Evolutionary conservation across 2,797 vertebrate species (phyloP), one percentile per base, ranked within the genome.

Genomic region (Avahi laniger): DNA sequence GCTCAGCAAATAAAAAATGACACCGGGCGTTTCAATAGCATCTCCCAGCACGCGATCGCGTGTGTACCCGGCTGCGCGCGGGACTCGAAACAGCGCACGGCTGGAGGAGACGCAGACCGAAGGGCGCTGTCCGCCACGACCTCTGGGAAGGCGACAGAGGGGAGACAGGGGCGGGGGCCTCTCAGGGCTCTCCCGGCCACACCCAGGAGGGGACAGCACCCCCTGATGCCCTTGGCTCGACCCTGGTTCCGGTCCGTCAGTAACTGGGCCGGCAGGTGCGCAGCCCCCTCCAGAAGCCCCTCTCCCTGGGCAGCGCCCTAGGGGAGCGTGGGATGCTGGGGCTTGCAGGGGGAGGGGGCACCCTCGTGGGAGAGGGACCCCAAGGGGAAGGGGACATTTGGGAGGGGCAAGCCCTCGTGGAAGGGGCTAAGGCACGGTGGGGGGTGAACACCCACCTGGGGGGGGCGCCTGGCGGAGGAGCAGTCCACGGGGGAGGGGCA

Each of bases 261-360:
- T 22, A 69, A 10, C 35, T 52, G 20, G 18, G 70, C 52, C 52
- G 26, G 35, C 5, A 46, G 35, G 7, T 4, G n/a, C 41, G 26
- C 33, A 61, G 35, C 6, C 18, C 43, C 14, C 17, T n/a, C 76
- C 20, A 67, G 57, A 75, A 87, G 41, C 6, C 73, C 28, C 48
- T 73, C 57, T 61, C 2, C 0, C 67, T 0, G 50, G 69, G 52
- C 43, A 52, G 67, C 50, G n/a, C 4, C 0, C 33, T 63, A 18
- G 1, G 69, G 69, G 24, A 10, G 11, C 7, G 24, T 54, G 26
- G 24, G 52, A 24, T 38, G n/a, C n/a, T 2, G n/a, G 73, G 46
- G 33, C 9, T 2, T 7, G 2, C 17, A 26, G 54, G 4, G 7
- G 10, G 22, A 7, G 13, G 1, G n/a, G 33, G 35, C 15, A 17